Evolutionary conservation across 2,113 vertebrate genomes (phyloP), one percentile per base, ranked within the genome.

Genomic region (Prunella fulvescens): DNA sequence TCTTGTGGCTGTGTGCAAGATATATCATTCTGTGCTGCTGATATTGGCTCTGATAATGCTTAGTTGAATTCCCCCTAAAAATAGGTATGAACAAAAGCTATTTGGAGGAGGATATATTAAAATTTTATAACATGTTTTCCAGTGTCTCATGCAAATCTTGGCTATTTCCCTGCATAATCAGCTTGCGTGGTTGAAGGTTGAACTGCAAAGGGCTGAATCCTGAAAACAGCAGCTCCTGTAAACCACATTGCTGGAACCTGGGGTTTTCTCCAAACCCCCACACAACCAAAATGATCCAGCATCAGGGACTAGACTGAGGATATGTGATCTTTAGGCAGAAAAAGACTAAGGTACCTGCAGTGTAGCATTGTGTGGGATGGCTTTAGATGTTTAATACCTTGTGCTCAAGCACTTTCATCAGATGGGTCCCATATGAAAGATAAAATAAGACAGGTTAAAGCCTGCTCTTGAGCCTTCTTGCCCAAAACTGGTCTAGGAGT

Each of bases 121-220:
- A 79, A 72, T 91, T 89, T 76, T 61, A 53, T 70, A 83, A 26
- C 50, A 33, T 51, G 22, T 85, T 92, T 95, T 69, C 54, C 61
- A 65, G 37, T 35, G 65, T 42, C 70, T 95, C 57, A 67, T 86
- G 66, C 29, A 85, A 89, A 85, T 76, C 53, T 89, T 91, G 78
- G 40, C 70, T 91, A 53, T 89, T 95, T 72, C 66, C 74, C 73
- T 77, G 73, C 53, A 91, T 70, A 90, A 88, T 62, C 65, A 77
- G 37, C 71, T 81, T 70, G 51, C 0, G 4, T 89, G 47, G 64
- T 70, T 66, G 81, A 64, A 91, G 70, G 57, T 6, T 90, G 82
- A 93, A 83, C 80, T 93, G 64, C 80, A 86, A 81, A 94, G 62
- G 78, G 78, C 45, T 48, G 67, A 86, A 81, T 88, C 51, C 76